Evolutionary conservation across 2,113 vertebrate genomes (phyloP).

Genomic region (Diadophis punctatus): DNA sequence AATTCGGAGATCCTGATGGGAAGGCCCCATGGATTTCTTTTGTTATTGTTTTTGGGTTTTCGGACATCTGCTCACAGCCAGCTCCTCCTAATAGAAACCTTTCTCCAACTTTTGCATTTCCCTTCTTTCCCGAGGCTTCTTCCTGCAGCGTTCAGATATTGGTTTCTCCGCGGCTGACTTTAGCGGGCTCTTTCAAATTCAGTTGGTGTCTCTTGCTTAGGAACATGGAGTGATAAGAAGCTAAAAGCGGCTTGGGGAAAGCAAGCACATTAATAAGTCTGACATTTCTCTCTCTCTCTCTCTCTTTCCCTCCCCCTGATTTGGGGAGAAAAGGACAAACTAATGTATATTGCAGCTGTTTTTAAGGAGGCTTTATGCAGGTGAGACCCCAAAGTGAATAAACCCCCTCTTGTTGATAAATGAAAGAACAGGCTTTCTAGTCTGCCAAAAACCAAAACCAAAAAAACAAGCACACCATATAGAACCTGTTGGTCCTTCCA

Average conservation of each 20-base stretch:
- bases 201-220: conserved; percentile 6
- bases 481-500: not conserved
- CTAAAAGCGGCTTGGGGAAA: conserved; percentile 49
- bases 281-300: not conserved
- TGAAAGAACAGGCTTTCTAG: conserved; percentile 15
- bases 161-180: conserved; percentile 24
- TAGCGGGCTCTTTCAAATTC: conserved; percentile 40
- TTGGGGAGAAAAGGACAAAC: conserved; percentile 19
- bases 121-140: not conserved
- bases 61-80: not conserved
- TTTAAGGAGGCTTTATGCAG: conserved; percentile 27
- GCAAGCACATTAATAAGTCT: conserved; percentile 54
- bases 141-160: conserved; percentile 26
- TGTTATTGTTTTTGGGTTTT: not conserved
- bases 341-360: conserved; percentile 34
- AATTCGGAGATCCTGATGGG: not conserved
- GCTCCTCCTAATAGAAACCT: not conserved
- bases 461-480: rapidly evolving
- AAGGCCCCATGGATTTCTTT: not conserved
- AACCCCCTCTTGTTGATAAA: conserved; percentile 14
- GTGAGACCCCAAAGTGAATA: conserved; percentile 10
- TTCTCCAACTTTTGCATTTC: not conserved
- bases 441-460: too few relatives aligned
- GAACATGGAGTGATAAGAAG: conserved; percentile 47
- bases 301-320: not conserved